Evolutionary conservation across 1,140 invertebrate species (phyloP).

Genomic region (Bombus cullumanus): DNA sequence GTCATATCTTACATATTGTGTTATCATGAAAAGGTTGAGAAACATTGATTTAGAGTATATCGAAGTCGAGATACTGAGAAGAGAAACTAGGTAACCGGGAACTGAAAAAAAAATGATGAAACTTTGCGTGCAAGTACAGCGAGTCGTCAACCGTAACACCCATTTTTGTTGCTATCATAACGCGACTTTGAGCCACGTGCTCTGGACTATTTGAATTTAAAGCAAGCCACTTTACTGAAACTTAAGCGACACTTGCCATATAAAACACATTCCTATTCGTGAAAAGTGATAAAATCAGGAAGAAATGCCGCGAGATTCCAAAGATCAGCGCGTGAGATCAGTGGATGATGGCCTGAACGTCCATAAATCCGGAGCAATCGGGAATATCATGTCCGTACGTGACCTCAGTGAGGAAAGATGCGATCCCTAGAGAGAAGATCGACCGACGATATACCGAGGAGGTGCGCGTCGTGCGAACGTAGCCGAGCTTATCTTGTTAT

Average conservation of each 20-base stretch:
- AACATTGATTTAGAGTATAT: neutral
- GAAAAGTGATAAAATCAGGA: neutral
- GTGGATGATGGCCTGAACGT: neutral
- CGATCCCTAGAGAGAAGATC: conserved; percentile 23
- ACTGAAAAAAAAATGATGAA: no score
- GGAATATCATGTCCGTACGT: conserved; percentile 40
- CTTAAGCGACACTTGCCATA: neutral
- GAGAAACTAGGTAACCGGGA: no score
- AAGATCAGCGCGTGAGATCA: neutral
- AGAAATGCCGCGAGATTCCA: neutral
- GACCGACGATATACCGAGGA: conserved; percentile 30
- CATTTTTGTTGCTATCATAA: no score
- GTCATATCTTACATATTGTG: no score
- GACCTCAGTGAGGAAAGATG: conserved; percentile 23
- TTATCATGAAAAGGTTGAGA: neutral
- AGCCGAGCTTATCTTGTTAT: conserved; percentile 64
- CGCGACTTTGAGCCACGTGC: no score
- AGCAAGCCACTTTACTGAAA: no score
- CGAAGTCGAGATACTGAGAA: neutral
- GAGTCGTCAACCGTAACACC: no score
- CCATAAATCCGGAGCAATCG: conserved; percentile 1
- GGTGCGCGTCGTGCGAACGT: conserved; percentile 20
- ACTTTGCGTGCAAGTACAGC: no score
- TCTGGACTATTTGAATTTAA: neutral
- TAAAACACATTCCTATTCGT: neutral